Percentiles rank a stretch among this genome's conserved stretches.
phyloP scores from a whole-genome alignment of 1,140 invertebrate genomes.

The Lepidurus couesii region DNA sequence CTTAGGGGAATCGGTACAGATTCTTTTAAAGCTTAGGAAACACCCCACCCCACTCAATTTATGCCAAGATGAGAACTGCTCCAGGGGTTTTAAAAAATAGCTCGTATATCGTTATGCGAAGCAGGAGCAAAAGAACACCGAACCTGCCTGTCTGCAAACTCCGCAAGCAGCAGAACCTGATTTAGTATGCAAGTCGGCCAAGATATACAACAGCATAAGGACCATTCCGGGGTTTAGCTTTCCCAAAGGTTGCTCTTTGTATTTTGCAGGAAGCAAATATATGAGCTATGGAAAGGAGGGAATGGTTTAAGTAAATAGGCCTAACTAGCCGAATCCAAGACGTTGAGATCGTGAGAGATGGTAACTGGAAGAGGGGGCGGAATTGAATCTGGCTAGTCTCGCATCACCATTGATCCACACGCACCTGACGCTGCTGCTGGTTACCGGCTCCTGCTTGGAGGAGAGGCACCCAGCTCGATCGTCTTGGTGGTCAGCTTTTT shows the following conservation, averaged over 20 bases:
- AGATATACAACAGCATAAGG: neutral
- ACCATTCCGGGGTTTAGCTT: neutral
- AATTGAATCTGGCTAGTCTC: neutral
- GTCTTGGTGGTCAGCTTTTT: too few relatives aligned
- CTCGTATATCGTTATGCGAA: neutral
- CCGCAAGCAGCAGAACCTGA: neutral
- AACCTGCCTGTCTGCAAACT: neutral
- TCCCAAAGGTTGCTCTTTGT: neutral
- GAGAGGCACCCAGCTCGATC: too few relatives aligned
- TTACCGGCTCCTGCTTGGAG: neutral
- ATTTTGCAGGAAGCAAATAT: neutral
- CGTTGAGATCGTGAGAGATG: neutral
- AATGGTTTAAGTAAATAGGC: conserved; percentile 10
- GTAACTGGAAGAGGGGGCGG: neutral
- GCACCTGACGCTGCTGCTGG: neutral
- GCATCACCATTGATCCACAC: neutral
- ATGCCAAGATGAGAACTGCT: neutral
- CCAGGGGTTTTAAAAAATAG: neutral
- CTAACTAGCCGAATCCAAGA: neutral
- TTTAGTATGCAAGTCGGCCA: neutral
- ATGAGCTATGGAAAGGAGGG: neutral
- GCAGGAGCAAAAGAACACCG: neutral
- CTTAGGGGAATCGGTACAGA: neutral
- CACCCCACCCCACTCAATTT: neutral
- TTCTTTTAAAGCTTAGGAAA: neutral